Evolutionary conservation across 2,113 vertebrate species (phyloP), one percentile per base, ranked within the genome.

Genomic region (Anser brachyrhynchus): DNA sequence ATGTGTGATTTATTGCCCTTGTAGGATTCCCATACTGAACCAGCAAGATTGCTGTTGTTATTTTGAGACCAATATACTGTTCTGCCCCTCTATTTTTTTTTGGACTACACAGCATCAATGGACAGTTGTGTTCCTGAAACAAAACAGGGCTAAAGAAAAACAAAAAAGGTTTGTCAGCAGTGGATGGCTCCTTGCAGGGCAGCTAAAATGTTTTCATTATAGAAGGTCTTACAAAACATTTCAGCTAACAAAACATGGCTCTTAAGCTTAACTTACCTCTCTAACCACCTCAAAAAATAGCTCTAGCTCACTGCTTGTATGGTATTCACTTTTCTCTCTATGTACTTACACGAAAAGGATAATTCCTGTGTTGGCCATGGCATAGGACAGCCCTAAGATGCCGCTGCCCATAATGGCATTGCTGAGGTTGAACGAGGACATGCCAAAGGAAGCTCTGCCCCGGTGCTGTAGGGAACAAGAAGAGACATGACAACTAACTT

Each of bases 401-500:
- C 99, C 99, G 2, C 99, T 99, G 95, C 99, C 99, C 99, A 99
- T 99, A 92, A 99, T 99, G 95, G 99, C 99, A 1, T 99, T 99
- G 93, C 99, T 99, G 97, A 99, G 97, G 94, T 99, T 99, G 96
- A 99, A 99, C 0, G 99, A 98, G 0, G 99, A 99, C 98, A 99
- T 99, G 79, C 99, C 99, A 46, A 99, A 99, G 16, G 99, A 99
- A 15, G 97, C 97, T 83, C 99, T 99, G 65, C 99, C 99, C 2
- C 97, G 98, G 88, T 99, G 98, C 99, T 99, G 98, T 66, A 89
- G 82, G 72, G 52, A 22, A 19, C 51, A 96, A 87, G 43, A 85
- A 81, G 11, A 90, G 54, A 80, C 84, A 82, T 13, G 4, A 4
- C 5, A 55, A 43, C 90, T 92, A 54, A 64, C 46, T 93, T 76